Conservation (phyloP, 1,140 invertebrate species). For the Bombus confusus region DNA sequence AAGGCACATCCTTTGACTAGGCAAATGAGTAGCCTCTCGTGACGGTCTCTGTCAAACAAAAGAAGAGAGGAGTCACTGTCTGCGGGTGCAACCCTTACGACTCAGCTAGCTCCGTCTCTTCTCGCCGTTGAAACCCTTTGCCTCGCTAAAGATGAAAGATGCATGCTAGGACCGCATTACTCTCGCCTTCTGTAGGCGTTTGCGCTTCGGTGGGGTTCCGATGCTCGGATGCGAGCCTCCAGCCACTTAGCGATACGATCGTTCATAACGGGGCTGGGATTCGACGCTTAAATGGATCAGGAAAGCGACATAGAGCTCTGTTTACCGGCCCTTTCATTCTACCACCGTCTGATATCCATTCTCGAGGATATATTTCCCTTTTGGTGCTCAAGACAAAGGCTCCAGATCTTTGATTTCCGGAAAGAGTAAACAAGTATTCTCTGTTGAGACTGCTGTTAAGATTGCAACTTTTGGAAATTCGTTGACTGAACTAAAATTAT, state of each 20-base stretch:
- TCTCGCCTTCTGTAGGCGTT: slow-evolving; percentile 4
- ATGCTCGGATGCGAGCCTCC: slow-evolving; percentile 13
- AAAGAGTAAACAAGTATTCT: too few relatives aligned
- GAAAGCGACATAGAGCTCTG: slow-evolving; percentile 11
- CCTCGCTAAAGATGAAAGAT: slow-evolving; percentile 56
- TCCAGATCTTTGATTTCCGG: too few relatives aligned
- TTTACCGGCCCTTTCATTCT: not conserved
- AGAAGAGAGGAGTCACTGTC: slow-evolving; percentile 47
- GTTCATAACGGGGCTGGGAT: slow-evolving; percentile 19
- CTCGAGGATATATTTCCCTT: not conserved
- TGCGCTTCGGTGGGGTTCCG: not conserved
- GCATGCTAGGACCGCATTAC: slow-evolving; percentile 30
- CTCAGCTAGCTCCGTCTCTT: not conserved
- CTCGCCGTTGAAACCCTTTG: slow-evolving; percentile 45
- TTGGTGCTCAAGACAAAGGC: too few relatives aligned
- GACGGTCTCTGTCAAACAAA: slow-evolving; percentile 47
- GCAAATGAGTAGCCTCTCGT: slow-evolving; percentile 62
- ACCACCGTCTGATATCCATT: not conserved
- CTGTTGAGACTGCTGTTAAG: too few relatives aligned
- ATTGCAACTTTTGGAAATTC: too few relatives aligned
- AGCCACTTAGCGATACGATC: slow-evolving; percentile 53
- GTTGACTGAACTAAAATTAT: too few relatives aligned
- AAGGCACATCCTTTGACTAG: slow-evolving; percentile 59
- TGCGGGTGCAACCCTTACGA: slow-evolving; percentile 40
- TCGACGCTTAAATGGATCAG: slow-evolving; percentile 33